Evolutionary conservation across 2,888 invertebrate genomes (phyloP).

Genomic region (Hypomecis punctinalis): DNA sequence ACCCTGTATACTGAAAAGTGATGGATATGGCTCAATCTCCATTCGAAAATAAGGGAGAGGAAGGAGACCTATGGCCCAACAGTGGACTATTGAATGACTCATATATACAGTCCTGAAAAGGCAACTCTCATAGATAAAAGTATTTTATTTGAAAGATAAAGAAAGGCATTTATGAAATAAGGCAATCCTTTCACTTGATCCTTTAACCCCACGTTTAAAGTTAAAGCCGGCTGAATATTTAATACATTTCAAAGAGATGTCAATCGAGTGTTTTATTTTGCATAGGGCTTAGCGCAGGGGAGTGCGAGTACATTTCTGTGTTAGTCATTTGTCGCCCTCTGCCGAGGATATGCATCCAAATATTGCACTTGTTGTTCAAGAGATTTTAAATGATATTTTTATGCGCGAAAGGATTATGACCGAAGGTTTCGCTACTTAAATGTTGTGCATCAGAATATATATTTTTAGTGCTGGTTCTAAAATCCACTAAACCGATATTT

Average conservation of each 20-base stretch:
- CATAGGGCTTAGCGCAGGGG: slow-evolving; percentile 80
- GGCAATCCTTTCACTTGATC: slow-evolving; percentile 75
- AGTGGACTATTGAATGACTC: too few species aligned
- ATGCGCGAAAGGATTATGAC: neutral
- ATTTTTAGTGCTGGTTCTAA: too few species aligned
- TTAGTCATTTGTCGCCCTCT: slow-evolving; percentile 79
- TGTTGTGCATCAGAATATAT: too few species aligned
- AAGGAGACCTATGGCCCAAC: too few species aligned
- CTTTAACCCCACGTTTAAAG: slow-evolving; percentile 79
- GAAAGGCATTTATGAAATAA: slow-evolving; percentile 33
- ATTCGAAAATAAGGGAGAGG: too few species aligned
- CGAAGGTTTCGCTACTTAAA: too few species aligned
- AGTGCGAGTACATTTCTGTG: slow-evolving; percentile 83
- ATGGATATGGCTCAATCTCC: too few species aligned
- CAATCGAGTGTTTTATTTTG: slow-evolving; percentile 85
- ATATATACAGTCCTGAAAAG: neutral
- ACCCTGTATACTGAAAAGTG: too few species aligned
- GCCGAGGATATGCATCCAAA: slow-evolving; percentile 44
- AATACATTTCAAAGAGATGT: slow-evolving; percentile 84
- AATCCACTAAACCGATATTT: too few species aligned
- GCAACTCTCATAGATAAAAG: neutral
- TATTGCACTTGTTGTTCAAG: slow-evolving; percentile 77
- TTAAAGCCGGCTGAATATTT: slow-evolving; percentile 82
- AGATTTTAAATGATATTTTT: slow-evolving; percentile 78
- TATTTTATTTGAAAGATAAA: slow-evolving; percentile 17